phyloP scores from a whole-genome alignment of 2,113 vertebrate genomes.

The Gopherus evgoodei region DNA sequence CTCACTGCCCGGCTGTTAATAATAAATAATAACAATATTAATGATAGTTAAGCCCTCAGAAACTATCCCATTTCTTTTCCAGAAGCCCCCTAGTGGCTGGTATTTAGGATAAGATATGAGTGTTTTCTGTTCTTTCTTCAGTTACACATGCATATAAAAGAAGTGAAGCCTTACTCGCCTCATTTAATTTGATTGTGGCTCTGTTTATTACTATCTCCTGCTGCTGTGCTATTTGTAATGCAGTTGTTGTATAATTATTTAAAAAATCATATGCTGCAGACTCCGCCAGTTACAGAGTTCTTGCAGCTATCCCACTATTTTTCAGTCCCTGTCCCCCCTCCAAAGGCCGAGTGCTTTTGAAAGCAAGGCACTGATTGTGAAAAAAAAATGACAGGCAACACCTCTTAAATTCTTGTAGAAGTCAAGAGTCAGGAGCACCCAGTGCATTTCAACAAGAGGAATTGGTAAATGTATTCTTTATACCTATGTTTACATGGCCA shows the following conservation, averaged over 20 bases:
- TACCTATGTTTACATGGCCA: background rate
- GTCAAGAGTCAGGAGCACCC: background rate
- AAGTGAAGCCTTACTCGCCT: background rate
- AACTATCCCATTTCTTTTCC: slow-evolving; percentile 69
- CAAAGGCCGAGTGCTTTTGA: background rate
- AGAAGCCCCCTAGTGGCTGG: slow-evolving; percentile 26
- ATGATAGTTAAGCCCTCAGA: slow-evolving; percentile 36
- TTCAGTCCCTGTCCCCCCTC: background rate
- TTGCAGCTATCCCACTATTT: background rate
- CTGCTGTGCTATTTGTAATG: background rate
- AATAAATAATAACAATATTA: slow-evolving; percentile 49
- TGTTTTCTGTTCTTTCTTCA: background rate
- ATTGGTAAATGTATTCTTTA: background rate
- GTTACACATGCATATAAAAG: slow-evolving; percentile 4
- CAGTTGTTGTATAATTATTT: background rate
- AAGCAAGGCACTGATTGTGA: background rate
- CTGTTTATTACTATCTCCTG: slow-evolving; percentile 11
- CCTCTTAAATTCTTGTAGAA: background rate
- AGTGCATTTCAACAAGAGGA: background rate
- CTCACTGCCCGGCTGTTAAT: slow-evolving; percentile 23
- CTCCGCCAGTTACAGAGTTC: background rate
- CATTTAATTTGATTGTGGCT: background rate
- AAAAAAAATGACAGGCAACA: slow-evolving; percentile 2
- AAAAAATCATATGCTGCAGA: background rate
- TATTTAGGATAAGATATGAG: slow-evolving; percentile 48